A percentile compares a stretch with the other conserved stretches of the same genome.
Evolutionary conservation across 1,140 invertebrate genomes (phyloP).

Genomic region (Pseudomyrmex flavicornis): DNA sequence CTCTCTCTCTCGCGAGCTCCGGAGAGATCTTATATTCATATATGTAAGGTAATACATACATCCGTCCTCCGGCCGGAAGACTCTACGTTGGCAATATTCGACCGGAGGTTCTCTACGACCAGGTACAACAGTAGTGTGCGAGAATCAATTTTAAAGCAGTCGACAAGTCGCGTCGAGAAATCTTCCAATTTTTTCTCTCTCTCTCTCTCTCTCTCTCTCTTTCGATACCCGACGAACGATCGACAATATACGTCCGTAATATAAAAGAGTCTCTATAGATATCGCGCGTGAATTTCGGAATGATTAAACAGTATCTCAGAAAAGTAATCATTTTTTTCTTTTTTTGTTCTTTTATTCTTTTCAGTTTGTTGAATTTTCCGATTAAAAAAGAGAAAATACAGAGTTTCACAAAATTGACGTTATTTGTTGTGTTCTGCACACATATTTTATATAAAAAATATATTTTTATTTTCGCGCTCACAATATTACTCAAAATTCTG

Average conservation of each 20-base stretch:
- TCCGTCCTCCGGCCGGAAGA: background rate
- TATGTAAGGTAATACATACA: constrained; percentile 34
- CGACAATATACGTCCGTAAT: background rate
- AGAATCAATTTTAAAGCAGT: constrained; percentile 39
- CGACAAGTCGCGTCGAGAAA: constrained; percentile 6
- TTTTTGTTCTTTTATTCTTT: too few relatives aligned
- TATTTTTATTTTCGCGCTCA: too few relatives aligned
- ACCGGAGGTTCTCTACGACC: background rate
- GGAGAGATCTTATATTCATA: constrained; percentile 18
- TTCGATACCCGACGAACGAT: background rate
- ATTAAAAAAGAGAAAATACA: background rate
- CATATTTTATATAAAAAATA: constrained; percentile 14
- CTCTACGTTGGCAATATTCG: background rate
- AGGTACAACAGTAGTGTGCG: background rate
- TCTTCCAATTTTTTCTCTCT: constrained; percentile 1
- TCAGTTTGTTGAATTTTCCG: background rate
- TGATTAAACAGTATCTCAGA: background rate
- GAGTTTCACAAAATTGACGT: background rate
- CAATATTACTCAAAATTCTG: too few relatives aligned
- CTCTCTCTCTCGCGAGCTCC: background rate
- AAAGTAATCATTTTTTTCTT: background rate
- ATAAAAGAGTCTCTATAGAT: background rate
- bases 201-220: background rate
- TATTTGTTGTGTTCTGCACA: background rate
- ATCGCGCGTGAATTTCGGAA: background rate